Base-by-base conservation (phyloP, 2,888 invertebrate species). In the Stenurella melanura region DNA sequence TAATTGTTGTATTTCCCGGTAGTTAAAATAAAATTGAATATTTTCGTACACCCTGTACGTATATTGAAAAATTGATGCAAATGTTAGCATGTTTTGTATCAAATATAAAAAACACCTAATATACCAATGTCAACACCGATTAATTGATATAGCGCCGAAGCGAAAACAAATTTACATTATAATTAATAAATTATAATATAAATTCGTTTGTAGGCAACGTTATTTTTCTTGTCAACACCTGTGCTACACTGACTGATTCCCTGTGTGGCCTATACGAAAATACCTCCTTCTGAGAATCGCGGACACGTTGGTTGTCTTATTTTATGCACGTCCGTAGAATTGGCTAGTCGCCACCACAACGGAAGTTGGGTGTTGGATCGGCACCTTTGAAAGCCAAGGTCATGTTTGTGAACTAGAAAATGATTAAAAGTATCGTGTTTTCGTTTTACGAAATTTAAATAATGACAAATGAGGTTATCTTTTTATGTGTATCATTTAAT, bases 331-430 rank as follows among this genome's bases (percentile, higher is more conserved):
- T 80, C 78, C 79, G 74, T 69, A 76, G 80, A 80, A 78, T 81
- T 81, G 81, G 81, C 81, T 54, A 58, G 74, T 72, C 81, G 81
- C 80, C 81, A 81, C 80, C 81, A 76, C 81, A 81, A 79, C 80
- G 81, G 81, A 81, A 81, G 80, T 81, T 69, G 70, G 17, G 74
- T 76, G 78, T 74, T 76, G 70, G 56, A 73, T 72, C 72, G 72
- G 72, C 72, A 72, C 72, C 61, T 72, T 63, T 72, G 72, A 72
- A 72, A 72, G 72, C 72, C 72, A 72, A 72, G 72, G 72, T 72
- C 72, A 42, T 42, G 50, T 63, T 21, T 60, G 63, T 63, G 67
- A 67, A 67, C 69, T 58, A 70, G 69, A 38, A 57, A 63, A 70
- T 61, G 50, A 54, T 63, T 72, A 63, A 71, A 61, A 71, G 54